Conservation (phyloP, 2,888 invertebrate genomes). For the Ariolimax columbianus region DNA sequence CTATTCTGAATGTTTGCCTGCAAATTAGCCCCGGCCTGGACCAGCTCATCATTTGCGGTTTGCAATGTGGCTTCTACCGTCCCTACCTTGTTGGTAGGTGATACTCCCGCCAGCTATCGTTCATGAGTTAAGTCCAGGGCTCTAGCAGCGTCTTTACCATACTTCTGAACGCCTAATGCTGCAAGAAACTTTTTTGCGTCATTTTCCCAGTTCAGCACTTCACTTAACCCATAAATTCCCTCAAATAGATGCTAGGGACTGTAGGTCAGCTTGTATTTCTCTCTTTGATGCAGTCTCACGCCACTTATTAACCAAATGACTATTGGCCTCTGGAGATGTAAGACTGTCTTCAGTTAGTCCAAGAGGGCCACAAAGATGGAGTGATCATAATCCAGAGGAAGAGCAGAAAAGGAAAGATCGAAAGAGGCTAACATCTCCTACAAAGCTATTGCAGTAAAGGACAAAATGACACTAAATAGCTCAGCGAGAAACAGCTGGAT, state of each 20-base stretch:
- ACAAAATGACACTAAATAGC: too few species aligned
- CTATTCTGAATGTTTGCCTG: background rate
- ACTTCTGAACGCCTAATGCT: background rate
- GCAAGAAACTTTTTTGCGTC: background rate
- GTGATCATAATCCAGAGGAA: too few species aligned
- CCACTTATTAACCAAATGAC: background rate
- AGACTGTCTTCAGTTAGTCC: background rate
- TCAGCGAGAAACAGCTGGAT: too few species aligned
- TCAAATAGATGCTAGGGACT: background rate
- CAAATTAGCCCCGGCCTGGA: background rate
- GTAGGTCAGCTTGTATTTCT: background rate
- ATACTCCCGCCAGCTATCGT: background rate
- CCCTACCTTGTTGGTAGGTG: background rate
- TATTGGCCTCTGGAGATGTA: background rate
- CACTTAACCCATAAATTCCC: slow-evolving; percentile 15
- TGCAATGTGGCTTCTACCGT: background rate
- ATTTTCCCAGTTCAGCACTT: background rate
- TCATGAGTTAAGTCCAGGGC: background rate
- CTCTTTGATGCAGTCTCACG: background rate
- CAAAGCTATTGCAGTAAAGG: too few species aligned
- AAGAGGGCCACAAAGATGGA: background rate
- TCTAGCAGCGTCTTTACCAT: background rate
- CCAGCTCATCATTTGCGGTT: background rate
- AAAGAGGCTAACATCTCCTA: too few species aligned
- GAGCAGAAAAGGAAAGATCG: too few species aligned